Evolutionary conservation across 2,888 invertebrate species (phyloP).

Genomic region (Desoria tigrina): DNA sequence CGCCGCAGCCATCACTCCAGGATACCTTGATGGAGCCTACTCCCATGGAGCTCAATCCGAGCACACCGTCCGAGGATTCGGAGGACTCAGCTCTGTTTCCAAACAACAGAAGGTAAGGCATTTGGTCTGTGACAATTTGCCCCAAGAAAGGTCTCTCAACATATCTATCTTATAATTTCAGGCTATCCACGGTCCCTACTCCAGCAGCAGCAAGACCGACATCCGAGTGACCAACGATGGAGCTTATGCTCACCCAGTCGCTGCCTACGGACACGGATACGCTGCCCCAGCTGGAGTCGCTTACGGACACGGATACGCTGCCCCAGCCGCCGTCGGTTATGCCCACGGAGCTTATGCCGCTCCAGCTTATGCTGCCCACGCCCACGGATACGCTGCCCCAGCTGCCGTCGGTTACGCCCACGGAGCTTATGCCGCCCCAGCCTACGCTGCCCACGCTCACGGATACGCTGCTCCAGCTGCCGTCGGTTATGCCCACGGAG

Average conservation of each 20-base stretch:
- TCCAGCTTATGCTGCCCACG: conserved; percentile 32
- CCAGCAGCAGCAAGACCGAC: conserved; percentile 48
- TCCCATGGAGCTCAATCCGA: conserved; percentile 38
- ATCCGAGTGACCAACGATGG: conserved; percentile 51
- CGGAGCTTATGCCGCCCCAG: conserved; percentile 33
- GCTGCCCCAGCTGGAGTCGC: conserved; percentile 34
- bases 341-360: conserved; percentile 43
- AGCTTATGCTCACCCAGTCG: conserved; percentile 30
- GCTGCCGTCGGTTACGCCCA: conserved; percentile 34
- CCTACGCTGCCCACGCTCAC: conserved; percentile 27
- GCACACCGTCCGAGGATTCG: conserved; percentile 41
- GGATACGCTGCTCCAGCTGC: conserved; percentile 25
- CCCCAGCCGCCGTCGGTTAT: conserved; percentile 21
- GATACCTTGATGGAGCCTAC: conserved; percentile 30
- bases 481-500: too few species aligned
- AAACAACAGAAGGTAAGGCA: conserved; percentile 38
- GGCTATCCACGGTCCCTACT: conserved; percentile 48
- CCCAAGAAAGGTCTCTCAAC: background rate
- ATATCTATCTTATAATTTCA: conserved; percentile 25
- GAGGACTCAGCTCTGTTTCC: conserved; percentile 40
- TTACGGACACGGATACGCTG: conserved; percentile 33
- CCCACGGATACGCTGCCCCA: conserved; percentile 29
- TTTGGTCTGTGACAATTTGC: too few species aligned
- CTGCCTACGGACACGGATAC: conserved; percentile 25
- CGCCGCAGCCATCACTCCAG: conserved; percentile 35